phyloP scores from a whole-genome alignment of 2,797 vertebrate species.

The Cuculus canorus region DNA sequence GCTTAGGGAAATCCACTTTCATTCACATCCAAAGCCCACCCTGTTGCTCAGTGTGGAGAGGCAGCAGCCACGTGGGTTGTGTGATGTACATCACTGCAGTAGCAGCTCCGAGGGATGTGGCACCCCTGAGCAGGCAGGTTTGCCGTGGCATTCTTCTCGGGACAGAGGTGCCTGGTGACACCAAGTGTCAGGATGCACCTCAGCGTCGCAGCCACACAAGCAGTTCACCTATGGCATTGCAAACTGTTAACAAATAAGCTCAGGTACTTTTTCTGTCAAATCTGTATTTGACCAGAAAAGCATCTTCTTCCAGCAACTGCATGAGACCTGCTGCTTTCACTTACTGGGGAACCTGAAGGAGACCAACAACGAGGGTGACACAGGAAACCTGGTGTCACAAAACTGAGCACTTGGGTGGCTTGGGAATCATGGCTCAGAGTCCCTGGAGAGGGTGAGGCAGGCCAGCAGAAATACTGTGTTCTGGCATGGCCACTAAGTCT shows the following conservation, averaged over 20 bases:
- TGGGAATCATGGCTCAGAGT: no score
- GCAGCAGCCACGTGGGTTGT: fast-evolving
- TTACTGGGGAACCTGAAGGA: background rate
- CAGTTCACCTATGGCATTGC: background rate
- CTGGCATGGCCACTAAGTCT: fast-evolving
- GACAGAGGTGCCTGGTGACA: background rate
- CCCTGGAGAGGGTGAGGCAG: background rate
- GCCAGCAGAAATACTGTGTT: no score
- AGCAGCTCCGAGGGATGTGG: background rate
- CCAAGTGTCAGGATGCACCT: background rate
- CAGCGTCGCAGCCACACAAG: background rate
- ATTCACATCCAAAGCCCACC: background rate
- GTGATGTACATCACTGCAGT: fast-evolving
- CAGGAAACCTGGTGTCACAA: background rate
- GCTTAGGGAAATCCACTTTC: background rate
- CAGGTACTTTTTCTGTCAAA: background rate
- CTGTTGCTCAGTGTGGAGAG: background rate
- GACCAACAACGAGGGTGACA: fast-evolving
- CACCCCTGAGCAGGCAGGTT: fast-evolving
- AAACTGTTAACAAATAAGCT: background rate
- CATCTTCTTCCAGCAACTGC: background rate
- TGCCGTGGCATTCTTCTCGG: background rate
- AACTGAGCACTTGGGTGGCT: background rate
- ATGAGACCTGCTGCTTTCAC: background rate
- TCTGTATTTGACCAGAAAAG: background rate